These are phyloP conservation scores for Eupithecia inturbata DNA, from an alignment of 2,888 invertebrate species.

Conservation along the genomic window DNA sequence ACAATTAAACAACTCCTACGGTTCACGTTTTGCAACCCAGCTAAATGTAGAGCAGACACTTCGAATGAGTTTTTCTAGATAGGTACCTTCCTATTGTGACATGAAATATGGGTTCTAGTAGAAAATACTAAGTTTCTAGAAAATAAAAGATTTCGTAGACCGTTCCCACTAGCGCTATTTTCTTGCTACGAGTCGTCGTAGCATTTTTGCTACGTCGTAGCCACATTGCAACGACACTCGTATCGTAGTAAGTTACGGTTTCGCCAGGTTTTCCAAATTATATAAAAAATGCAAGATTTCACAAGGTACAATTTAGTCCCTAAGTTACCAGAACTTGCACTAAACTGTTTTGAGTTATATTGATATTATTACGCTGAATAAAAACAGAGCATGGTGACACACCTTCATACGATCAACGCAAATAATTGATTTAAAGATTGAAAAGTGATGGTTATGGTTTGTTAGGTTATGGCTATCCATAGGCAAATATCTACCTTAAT, in stretches of 20 bases:
- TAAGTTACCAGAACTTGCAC: not conserved
- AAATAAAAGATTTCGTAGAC: constrained; percentile 20
- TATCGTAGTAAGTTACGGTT: not conserved
- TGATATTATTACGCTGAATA: not conserved
- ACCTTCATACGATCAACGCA: not conserved
- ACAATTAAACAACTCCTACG: not conserved
- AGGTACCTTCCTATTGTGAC: constrained; percentile 9
- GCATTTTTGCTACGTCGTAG: constrained; percentile 1
- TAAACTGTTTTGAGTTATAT: not conserved
- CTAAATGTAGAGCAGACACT: constrained; percentile 7
- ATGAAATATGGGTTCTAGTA: constrained; percentile 14
- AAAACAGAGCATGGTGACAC: not conserved
- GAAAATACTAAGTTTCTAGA: constrained; percentile 9
- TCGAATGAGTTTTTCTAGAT: constrained; percentile 5
- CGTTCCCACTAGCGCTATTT: constrained; percentile 2
- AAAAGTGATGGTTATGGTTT: too few species aligned
- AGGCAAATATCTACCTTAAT: not conserved
- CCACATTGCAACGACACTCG: not conserved
- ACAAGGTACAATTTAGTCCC: not conserved
- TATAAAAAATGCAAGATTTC: not conserved
- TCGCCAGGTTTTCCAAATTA: not conserved
- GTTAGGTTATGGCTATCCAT: too few species aligned
- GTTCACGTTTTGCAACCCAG: constrained; percentile 1
- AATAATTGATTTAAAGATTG: too few species aligned
- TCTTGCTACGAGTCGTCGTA: not conserved